Conservation (phyloP, 2,888 invertebrate genomes). For the Eupithecia tripunctaria region DNA sequence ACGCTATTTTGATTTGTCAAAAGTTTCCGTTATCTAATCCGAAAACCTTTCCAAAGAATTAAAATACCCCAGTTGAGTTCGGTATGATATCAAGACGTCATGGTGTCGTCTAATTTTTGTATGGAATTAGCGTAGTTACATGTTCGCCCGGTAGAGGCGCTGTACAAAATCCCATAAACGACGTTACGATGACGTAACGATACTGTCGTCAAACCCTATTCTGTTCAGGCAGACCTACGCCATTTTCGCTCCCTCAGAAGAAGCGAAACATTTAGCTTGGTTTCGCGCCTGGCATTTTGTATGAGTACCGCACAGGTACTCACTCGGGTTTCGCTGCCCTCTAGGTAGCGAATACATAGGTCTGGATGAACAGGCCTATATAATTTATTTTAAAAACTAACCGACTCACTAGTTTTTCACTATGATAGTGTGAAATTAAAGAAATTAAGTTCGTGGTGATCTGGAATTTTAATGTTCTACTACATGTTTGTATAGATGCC, state of each 20-base stretch:
- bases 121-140: no score
- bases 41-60: no score
- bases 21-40: no score
- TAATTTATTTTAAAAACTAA: not conserved
- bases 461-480: slow-evolving; percentile 18
- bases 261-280: not conserved
- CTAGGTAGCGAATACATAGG: not conserved
- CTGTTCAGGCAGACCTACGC: not conserved
- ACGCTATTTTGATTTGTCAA: no score
- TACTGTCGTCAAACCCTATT: not conserved
- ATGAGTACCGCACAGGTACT: not conserved
- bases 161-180: no score
- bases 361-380: not conserved
- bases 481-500: slow-evolving; percentile 52
- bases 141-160: no score
- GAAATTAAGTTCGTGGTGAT: not conserved
- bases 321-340: not conserved
- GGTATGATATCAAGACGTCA: no score
- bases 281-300: not conserved
- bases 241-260: not conserved
- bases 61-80: no score
- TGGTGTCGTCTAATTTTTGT: no score
- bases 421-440: not conserved
- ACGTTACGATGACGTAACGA: no score
- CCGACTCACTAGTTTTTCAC: not conserved